These are phyloP conservation scores for Dromococcyx pavoninus DNA, from an alignment of 2,797 vertebrate genomes.

Conservation along the genomic window DNA sequence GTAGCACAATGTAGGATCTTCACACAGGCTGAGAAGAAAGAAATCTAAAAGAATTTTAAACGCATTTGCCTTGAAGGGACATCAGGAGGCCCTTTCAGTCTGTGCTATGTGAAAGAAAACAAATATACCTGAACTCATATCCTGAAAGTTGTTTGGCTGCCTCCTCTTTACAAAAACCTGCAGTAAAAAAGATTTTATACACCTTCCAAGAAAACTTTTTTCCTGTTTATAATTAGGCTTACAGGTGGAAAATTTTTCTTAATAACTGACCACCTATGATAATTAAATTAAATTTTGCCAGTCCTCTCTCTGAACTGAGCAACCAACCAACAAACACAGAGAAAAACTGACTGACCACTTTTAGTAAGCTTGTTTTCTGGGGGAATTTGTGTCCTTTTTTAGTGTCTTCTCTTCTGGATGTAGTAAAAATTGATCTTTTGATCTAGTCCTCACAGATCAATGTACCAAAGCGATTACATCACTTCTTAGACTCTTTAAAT, in stretches of 20 bases:
- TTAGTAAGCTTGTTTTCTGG: not conserved
- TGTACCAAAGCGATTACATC: not conserved
- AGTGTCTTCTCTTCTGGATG: not conserved
- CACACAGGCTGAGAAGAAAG: not conserved
- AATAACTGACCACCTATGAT: not conserved
- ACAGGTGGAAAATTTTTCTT: not conserved
- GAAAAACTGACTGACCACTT: not conserved
- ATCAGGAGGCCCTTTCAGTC: not conserved
- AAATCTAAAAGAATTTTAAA: not conserved
- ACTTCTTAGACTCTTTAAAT: not conserved
- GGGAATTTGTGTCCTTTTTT: not conserved
- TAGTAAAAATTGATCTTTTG: not conserved
- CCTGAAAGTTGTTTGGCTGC: not conserved
- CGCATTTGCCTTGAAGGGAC: not conserved
- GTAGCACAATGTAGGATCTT: not conserved
- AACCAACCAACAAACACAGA: not conserved
- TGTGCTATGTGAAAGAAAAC: not conserved
- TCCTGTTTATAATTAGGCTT: not conserved
- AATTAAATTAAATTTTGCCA: not conserved
- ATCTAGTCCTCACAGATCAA: not conserved
- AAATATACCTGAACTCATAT: not conserved
- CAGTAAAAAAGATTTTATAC: not conserved
- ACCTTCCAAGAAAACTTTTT: not conserved
- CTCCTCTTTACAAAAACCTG: not conserved
- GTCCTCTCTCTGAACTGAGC: not conserved